These are phyloP conservation scores for Pristionchus japonicus DNA, from an alignment of 2,888 invertebrate species.

Conservation along the genomic window DNA sequence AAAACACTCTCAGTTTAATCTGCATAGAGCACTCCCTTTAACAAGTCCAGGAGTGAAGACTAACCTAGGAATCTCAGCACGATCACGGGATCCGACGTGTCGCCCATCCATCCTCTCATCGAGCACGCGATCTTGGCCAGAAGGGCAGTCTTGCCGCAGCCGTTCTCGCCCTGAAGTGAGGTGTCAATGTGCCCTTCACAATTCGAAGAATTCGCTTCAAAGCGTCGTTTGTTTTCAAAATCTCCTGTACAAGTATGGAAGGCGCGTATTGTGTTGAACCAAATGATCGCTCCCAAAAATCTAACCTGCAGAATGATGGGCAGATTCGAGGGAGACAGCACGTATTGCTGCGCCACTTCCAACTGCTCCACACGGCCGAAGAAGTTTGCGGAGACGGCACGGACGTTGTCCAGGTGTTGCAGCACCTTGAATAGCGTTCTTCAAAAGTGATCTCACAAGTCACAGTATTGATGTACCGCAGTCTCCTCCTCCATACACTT, in stretches of 20 bases:
- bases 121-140: constrained; percentile 88
- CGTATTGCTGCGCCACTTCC: constrained; percentile 85
- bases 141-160: constrained; percentile 96
- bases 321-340: constrained; percentile 86
- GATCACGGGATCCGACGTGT: constrained; percentile 84
- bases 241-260: too few species aligned
- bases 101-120: constrained; percentile 60
- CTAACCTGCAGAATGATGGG: constrained; percentile 83
- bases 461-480: too few species aligned
- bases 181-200: not conserved
- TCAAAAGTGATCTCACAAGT: not conserved
- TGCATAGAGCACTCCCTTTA: too few species aligned
- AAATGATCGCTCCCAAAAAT: too few species aligned
- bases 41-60: not conserved
- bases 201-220: too few species aligned
- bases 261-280: too few species aligned
- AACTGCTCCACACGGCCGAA: constrained; percentile 92
- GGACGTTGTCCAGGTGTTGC: constrained; percentile 59
- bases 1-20: not conserved
- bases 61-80: constrained; percentile 84
- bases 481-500: too few species aligned
- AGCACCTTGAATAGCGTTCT: too few species aligned
- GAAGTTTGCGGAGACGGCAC: constrained; percentile 78
- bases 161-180: constrained; percentile 86
- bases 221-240: too few species aligned